Evolutionary conservation across 2,113 vertebrate genomes (phyloP).

Genomic region (Sturnira hondurensis): DNA sequence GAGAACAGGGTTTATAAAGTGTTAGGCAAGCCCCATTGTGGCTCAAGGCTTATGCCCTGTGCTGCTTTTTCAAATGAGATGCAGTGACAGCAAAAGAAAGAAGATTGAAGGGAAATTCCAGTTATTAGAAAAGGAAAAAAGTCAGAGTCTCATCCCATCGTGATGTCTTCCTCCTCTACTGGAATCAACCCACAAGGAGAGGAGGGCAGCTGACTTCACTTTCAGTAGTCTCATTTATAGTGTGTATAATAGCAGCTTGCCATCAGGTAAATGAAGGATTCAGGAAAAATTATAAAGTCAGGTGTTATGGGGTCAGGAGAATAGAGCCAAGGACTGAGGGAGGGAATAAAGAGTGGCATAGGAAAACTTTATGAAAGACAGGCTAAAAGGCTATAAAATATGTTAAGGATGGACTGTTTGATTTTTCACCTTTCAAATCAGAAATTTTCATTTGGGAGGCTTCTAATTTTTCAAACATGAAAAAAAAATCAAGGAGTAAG

Average conservation of each 20-base stretch:
- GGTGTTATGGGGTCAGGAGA: not conserved
- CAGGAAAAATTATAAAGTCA: not conserved
- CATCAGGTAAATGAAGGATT: not conserved
- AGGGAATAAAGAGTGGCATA: not conserved
- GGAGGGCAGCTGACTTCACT: not conserved
- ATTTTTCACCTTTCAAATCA: conserved; percentile 6
- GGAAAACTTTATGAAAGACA: not conserved
- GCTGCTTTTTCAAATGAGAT: conserved; percentile 8
- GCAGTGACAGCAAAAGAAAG: not conserved
- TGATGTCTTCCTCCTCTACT: not conserved
- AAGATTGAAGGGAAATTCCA: not conserved
- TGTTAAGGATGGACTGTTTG: not conserved
- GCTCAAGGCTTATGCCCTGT: not conserved
- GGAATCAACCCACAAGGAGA: not conserved
- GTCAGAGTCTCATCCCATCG: not conserved
- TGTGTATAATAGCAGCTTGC: not conserved
- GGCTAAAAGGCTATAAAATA: not conserved
- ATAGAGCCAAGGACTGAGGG: not conserved
- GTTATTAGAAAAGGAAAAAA: not conserved
- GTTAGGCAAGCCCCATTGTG: not conserved
- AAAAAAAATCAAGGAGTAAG: not conserved
- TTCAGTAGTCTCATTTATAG: not conserved
- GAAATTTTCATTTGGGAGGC: not conserved
- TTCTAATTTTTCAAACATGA: not conserved
- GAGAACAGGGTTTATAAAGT: not conserved